Evolutionary conservation across 2,113 vertebrate species (phyloP), one percentile per base, ranked within the genome.

Genomic region (Emydura subglobosa): DNA sequence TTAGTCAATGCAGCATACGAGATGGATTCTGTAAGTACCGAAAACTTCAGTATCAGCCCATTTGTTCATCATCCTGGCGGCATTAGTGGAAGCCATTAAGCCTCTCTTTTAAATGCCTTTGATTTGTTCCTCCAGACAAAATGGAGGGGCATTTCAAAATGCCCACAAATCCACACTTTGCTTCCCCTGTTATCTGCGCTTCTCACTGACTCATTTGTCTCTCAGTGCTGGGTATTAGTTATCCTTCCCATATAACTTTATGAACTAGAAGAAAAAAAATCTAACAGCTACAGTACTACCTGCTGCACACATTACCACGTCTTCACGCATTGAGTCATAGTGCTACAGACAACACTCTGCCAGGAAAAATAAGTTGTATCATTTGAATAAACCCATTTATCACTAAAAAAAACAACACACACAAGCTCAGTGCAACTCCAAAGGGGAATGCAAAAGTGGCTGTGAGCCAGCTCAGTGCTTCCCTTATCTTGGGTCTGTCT

Each of bases 1-100:
- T 91, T 50, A 31, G 19, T 54, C 50, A 92, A 91, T 57, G 51
- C n/a, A 72, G 49, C 47, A 93, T 31, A 21, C 53, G 44, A 81
- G 29, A 47, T 47, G n/a, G 86, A 57, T 91, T 47, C 44, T 51
- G 79, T 44, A 61, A 49, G 78, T 87, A 81, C 50, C 19, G 44
- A 31, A 76, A n/a, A 17, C 5, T 72, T 82, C 51, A 31, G 13
- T 59, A 78, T 79, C 51, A 27, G 29, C 3, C 27, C 13, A 22
- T 34, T 85, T 89, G 10, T 12, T 65, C 5, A 50, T 50, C 85
- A 82, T 31, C 49, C 61, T 50, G 27, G 11, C 53, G 14, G 12
- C 6, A 14, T 0, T 0, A 83, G 14, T 4, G 82, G 7, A 49
- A 34, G 2, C 8, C 61, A 89, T 72, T 42, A 83, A 42, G 11